A percentile compares a stretch with the other conserved stretches of the same genome.
Evolutionary conservation across 2,888 invertebrate species (phyloP).

Genomic region (Antitype chi): DNA sequence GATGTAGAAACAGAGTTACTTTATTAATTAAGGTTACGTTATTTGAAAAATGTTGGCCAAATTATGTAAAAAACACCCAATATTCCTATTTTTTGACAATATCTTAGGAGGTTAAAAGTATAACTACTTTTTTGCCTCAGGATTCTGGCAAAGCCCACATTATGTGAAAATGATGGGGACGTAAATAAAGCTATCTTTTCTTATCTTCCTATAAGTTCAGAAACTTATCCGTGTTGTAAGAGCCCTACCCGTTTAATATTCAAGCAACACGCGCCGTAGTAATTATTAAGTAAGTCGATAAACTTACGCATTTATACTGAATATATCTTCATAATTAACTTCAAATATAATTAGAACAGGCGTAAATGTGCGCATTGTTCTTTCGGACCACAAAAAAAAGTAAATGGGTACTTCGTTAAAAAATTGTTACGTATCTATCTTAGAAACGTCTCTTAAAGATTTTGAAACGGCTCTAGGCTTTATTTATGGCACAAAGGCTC

Average conservation of each 20-base stretch:
- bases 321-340: conserved; percentile 51
- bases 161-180: conserved; percentile 38
- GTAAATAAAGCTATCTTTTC: conserved; percentile 26
- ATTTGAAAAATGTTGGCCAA: neutral
- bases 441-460: conserved; percentile 8
- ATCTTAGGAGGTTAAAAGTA: neutral
- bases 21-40: conserved; percentile 30
- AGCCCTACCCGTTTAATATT: conserved; percentile 56
- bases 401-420: neutral
- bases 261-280: conserved; percentile 50
- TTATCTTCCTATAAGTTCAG: conserved; percentile 44
- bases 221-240: conserved; percentile 34
- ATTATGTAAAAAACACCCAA: neutral
- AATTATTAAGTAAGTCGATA: conserved; percentile 57
- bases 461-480: neutral
- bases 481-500: neutral
- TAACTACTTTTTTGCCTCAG: neutral
- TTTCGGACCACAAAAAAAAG: conserved; percentile 9
- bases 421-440: neutral
- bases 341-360: conserved; percentile 49
- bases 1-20: conserved; percentile 21
- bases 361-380: conserved; percentile 44
- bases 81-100: neutral
- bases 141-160: neutral
- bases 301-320: conserved; percentile 53